Percentiles rank a stretch among this genome's conserved stretches.
Conservation (phyloP, 2,888 invertebrate genomes). For the Drosophila neonasuta region DNA sequence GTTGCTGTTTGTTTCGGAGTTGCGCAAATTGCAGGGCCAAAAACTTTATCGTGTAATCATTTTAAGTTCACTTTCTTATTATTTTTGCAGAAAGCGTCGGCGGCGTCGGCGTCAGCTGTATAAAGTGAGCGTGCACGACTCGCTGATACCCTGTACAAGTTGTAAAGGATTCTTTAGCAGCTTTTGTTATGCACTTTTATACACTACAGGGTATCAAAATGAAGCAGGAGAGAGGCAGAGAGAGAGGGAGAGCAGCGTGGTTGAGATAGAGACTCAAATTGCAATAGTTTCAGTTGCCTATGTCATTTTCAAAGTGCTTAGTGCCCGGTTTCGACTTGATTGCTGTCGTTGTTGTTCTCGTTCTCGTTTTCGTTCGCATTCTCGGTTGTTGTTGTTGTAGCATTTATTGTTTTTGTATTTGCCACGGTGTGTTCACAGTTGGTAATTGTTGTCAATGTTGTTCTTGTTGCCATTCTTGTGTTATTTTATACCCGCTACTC, state of each 20-base stretch:
- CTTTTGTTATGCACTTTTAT: background rate
- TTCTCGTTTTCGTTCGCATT: slow-evolving; percentile 22
- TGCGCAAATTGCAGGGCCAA: slow-evolving; percentile 70
- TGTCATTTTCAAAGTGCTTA: slow-evolving; percentile 69
- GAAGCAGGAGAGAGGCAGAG: background rate
- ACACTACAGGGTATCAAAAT: slow-evolving; percentile 9
- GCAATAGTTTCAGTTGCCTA: slow-evolving; percentile 70
- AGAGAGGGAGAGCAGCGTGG: background rate
- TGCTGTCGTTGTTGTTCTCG: slow-evolving; percentile 37
- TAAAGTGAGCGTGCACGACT: background rate
- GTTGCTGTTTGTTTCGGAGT: slow-evolving; percentile 38
- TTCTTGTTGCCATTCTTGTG: slow-evolving; percentile 9
- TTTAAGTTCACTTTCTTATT: slow-evolving; percentile 75
- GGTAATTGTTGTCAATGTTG: slow-evolving; percentile 57
- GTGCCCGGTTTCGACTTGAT: slow-evolving; percentile 47
- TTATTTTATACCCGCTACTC: background rate
- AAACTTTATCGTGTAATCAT: slow-evolving; percentile 74
- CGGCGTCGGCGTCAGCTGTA: slow-evolving; percentile 11
- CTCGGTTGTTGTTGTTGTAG: slow-evolving; percentile 18
- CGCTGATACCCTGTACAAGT: slow-evolving; percentile 5
- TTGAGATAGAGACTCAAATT: slow-evolving; percentile 38
- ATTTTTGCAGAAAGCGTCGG: slow-evolving; percentile 54
- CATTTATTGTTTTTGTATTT: slow-evolving; percentile 28
- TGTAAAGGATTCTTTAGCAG: too few species aligned
- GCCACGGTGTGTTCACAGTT: slow-evolving; percentile 47